These are phyloP conservation scores for Buathra laborator DNA, from an alignment of 2,888 invertebrate species.

Conservation along the genomic window DNA sequence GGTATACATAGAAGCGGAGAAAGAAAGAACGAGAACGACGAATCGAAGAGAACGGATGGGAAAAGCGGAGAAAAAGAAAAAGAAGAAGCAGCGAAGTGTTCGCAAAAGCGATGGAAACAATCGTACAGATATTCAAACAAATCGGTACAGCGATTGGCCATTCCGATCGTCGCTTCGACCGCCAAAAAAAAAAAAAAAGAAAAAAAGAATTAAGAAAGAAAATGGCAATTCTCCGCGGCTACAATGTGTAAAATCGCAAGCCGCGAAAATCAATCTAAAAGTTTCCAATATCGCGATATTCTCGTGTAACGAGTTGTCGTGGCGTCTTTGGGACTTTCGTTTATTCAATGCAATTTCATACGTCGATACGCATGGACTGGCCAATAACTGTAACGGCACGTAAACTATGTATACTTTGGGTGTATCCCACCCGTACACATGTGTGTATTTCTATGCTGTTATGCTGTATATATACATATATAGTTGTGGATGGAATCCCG, in stretches of 20 bases:
- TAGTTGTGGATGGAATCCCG: constrained; percentile 47
- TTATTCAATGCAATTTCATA: constrained; percentile 4
- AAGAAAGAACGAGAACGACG: constrained; percentile 41
- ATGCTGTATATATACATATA: constrained; percentile 28
- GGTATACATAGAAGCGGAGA: constrained; percentile 65
- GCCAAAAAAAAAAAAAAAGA: background rate
- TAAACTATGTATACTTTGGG: background rate
- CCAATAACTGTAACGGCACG: constrained; percentile 19
- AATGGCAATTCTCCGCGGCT: constrained; percentile 44
- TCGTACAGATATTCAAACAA: background rate
- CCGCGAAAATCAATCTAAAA: constrained; percentile 26
- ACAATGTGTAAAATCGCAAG: constrained; percentile 45
- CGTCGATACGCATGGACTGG: constrained; percentile 8
- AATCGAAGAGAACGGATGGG: constrained; percentile 54
- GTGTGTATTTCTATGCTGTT: constrained; percentile 18
- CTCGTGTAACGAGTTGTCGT: constrained; percentile 8
- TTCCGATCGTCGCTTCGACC: background rate
- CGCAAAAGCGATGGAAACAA: constrained; percentile 8
- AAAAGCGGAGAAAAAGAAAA: constrained; percentile 51
- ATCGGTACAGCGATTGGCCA: constrained; percentile 9
- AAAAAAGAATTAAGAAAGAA: background rate
- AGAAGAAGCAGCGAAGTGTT: constrained; percentile 65
- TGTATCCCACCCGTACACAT: background rate
- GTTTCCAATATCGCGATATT: constrained; percentile 1
- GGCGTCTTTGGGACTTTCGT: background rate